phyloP scores from a whole-genome alignment of 2,888 invertebrate species.

The Hypercompe scribonia region DNA sequence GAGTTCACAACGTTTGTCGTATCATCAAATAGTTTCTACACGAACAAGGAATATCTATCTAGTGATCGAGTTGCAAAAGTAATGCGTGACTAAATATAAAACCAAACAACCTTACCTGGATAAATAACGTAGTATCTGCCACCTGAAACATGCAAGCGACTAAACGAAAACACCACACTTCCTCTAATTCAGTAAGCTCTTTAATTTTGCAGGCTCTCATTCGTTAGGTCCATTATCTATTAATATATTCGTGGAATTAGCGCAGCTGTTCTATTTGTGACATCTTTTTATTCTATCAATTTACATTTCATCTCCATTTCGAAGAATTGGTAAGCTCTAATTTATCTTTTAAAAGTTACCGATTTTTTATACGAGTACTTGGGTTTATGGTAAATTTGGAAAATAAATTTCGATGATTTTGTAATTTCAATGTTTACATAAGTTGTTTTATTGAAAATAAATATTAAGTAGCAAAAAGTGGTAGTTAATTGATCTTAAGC shows the following conservation, averaged over 20 bases:
- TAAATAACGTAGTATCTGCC: not conserved
- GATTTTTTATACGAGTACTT: not conserved
- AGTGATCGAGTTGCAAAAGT: too few relatives aligned
- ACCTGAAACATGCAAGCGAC: not conserved
- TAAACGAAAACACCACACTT: not conserved
- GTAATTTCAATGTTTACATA: too few relatives aligned
- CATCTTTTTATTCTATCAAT: constrained; percentile 24
- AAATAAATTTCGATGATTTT: not conserved
- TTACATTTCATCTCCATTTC: constrained; percentile 25
- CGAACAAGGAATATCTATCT: too few relatives aligned
- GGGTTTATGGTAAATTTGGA: not conserved
- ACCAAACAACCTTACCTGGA: too few relatives aligned
- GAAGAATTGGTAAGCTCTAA: constrained; percentile 18
- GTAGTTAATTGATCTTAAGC: too few relatives aligned
- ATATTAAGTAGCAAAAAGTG: too few relatives aligned
- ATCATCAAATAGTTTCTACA: too few relatives aligned
- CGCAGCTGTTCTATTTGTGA: constrained; percentile 25
- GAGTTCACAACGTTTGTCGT: not conserved
- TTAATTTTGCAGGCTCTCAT: constrained; percentile 8
- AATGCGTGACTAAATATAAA: too few relatives aligned
- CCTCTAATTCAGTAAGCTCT: constrained; percentile 4
- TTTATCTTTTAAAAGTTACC: constrained; percentile 11
- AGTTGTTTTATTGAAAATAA: not conserved
- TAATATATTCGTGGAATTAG: constrained; percentile 19
- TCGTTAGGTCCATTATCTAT: constrained; percentile 14